Evolutionary conservation across 2,113 vertebrate species (phyloP).

Genomic region (Apistogramma diplotaenia): DNA sequence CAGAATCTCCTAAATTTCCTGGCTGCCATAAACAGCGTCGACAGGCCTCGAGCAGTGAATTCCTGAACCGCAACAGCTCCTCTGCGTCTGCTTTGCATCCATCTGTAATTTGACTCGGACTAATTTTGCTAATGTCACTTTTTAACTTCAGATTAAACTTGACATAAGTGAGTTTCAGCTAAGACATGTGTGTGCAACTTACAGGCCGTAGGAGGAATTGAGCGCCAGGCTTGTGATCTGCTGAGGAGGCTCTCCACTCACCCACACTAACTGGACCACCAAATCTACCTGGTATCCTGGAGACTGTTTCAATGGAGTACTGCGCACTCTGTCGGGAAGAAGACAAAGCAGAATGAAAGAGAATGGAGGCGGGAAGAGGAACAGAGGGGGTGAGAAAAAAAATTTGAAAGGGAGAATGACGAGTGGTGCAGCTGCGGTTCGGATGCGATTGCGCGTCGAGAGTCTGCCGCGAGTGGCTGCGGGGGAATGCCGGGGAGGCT

Average conservation of each 20-base stretch:
- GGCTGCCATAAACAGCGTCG: neutral
- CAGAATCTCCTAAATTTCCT: neutral
- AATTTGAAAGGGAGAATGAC: neutral
- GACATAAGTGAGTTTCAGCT: neutral
- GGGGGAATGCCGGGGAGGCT: conserved; percentile 38
- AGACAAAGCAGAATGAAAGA: neutral
- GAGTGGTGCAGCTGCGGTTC: conserved; percentile 39
- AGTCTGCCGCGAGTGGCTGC: conserved; percentile 39
- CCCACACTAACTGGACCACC: conserved; percentile 97
- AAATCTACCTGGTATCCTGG: conserved; percentile 94
- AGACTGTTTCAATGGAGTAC: conserved; percentile 92
- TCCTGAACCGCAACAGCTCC: neutral
- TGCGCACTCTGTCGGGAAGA: conserved; percentile 85
- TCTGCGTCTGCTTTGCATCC: neutral
- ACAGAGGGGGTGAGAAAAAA: neutral
- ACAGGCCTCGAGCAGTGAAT: neutral
- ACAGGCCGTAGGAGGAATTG: conserved; percentile 95
- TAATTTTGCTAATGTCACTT: neutral
- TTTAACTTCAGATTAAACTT: neutral
- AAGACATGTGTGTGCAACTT: conserved; percentile 62
- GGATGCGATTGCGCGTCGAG: conserved; percentile 28
- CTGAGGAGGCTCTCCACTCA: conserved; percentile 95
- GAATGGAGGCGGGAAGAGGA: neutral
- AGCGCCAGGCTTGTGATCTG: conserved; percentile 95
- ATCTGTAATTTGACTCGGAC: neutral